These are phyloP conservation scores for Brachionus manjavacas DNA, from an alignment of 1,140 invertebrate species.

Conservation along the genomic window DNA sequence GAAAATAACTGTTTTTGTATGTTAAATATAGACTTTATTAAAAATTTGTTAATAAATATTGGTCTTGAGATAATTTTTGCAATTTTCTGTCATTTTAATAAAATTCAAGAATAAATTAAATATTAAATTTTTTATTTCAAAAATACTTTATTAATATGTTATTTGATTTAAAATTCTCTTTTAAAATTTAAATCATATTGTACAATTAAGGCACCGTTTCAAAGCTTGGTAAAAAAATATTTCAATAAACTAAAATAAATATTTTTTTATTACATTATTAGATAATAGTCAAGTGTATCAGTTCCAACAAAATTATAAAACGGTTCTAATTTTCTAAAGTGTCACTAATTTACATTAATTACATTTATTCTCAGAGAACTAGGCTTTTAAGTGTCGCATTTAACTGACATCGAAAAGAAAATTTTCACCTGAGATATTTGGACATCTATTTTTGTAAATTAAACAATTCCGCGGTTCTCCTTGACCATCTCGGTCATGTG, in stretches of 20 bases:
- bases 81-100: too few relatives aligned
- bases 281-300: not conserved
- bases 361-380: not conserved
- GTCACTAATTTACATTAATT: not conserved
- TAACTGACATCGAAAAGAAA: not conserved
- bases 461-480: slow-evolving; percentile 33
- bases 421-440: not conserved
- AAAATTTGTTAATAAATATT: too few relatives aligned
- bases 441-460: not conserved
- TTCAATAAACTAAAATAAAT: not conserved
- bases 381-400: not conserved
- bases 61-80: too few relatives aligned
- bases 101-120: too few relatives aligned
- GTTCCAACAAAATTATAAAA: not conserved
- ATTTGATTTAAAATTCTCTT: not conserved
- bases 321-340: not conserved
- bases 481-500: slow-evolving; percentile 69
- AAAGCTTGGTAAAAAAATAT: not conserved
- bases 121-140: not conserved
- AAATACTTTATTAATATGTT: not conserved
- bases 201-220: not conserved
- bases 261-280: slow-evolving; percentile 2
- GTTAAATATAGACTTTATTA: too few relatives aligned
- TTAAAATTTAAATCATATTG: not conserved
- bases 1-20: too few relatives aligned